Base-by-base conservation (phyloP, 2,797 vertebrate genomes). In the Austrolebias charrua region DNA sequence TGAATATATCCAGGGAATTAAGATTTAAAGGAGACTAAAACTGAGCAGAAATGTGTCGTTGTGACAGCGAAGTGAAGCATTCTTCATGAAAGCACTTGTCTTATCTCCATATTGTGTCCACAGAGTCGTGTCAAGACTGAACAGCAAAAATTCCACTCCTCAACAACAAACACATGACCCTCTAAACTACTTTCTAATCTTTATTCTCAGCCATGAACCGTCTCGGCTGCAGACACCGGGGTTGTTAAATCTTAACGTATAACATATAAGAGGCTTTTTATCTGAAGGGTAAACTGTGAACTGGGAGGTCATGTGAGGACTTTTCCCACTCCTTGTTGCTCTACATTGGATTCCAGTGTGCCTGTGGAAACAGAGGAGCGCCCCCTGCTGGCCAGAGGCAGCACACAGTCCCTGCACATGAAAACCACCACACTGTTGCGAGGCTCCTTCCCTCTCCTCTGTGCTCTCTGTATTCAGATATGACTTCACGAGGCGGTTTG, bases 301-400 rank as follows among this genome's bases (percentile, higher is more conserved):
- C 79, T 69, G 60, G 63, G 69, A 86, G 92, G 91, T 92, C 91
- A 91, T 92, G 67, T 91, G 83, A 92, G 93, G 92, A 91, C 91
- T 90, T 78, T 66, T 78, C 61, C 60, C 71, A 38, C 65, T 81
- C 65, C 50, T 67, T 64, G 68, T 66, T 57, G 31, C 31, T 74
- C 55, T 73, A 71, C 72, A 59, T 51, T 80, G 73, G 76, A 78
- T 69, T 57, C 59, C 56, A 57, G 45, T 28, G 45, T 28, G 18
- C 38, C 15, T 69, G 64, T 66, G 51, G 52, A 86, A 80, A 87
- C 80, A 38, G 80, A 75, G 66, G 63, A 82, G 83, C 86, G 42
- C 91, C 91, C 88, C 91, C 91, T 89, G 81, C 91, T 92, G 92
- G 80, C 1, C 19, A 70, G 47, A 75, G 53, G 59, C 63, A 1